Evolutionary conservation across 23 tunicate genomes (phyloP).

Genomic region (Trididemnum clinides): DNA sequence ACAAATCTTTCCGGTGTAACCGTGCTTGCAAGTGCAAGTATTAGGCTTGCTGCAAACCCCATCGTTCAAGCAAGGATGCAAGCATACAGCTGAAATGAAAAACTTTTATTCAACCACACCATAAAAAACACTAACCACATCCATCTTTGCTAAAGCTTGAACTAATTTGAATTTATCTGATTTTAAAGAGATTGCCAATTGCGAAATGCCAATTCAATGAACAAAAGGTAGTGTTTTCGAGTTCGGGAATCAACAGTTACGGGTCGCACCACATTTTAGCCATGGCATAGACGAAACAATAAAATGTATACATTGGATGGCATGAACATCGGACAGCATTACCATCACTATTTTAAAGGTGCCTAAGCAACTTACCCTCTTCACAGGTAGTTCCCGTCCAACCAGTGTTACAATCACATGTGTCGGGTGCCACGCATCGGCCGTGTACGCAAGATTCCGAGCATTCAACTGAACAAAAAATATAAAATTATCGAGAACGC

Average conservation of each 20-base stretch:
- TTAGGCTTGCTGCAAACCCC: conserved; percentile 67
- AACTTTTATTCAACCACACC: not conserved
- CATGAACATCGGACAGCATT: too few species aligned
- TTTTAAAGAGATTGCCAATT: too few species aligned
- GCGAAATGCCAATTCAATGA: too few species aligned
- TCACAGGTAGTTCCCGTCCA: conserved; percentile 76
- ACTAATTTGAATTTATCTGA: too few species aligned
- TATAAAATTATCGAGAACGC: conserved; percentile 32
- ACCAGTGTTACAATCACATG: conserved; percentile 81
- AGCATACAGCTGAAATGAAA: conserved; percentile 50
- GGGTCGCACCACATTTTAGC: too few species aligned
- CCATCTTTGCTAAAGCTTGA: too few species aligned
- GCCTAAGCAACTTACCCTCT: conserved; percentile 65
- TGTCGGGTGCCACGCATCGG: conserved; percentile 61
- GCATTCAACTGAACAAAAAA: conserved; percentile 57
- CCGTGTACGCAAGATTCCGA: conserved; percentile 70
- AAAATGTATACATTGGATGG: too few species aligned
- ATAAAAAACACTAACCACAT: too few species aligned
- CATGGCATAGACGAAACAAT: too few species aligned
- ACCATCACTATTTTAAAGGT: too few species aligned
- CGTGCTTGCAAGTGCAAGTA: conserved; percentile 46
- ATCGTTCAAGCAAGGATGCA: conserved; percentile 54
- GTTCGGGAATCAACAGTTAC: too few species aligned
- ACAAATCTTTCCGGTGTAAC: conserved; percentile 49
- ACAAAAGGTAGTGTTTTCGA: too few species aligned